Evolutionary conservation across 2,888 invertebrate genomes (phyloP).

Genomic region (Deilephila elpenor): DNA sequence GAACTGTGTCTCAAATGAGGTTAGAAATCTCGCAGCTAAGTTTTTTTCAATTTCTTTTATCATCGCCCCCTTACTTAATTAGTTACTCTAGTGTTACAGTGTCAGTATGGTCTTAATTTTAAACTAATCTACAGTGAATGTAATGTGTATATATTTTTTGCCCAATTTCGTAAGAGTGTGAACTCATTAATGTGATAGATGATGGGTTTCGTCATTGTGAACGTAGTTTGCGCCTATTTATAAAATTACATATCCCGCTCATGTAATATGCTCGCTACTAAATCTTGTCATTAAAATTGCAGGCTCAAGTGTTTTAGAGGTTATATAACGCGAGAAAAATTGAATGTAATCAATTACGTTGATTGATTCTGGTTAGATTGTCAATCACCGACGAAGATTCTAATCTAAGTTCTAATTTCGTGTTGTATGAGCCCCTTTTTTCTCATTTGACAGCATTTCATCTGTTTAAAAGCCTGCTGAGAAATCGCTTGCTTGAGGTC

Average conservation of each 20-base stretch:
- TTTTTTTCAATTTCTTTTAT: neutral
- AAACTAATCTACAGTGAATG: conserved; percentile 14
- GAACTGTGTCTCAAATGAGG: conserved; percentile 41
- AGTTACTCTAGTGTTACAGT: neutral
- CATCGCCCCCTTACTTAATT: neutral
- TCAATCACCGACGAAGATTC: neutral
- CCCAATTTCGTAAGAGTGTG: conserved; percentile 16
- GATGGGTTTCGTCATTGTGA: conserved; percentile 14
- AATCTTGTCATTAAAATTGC: conserved; percentile 21
- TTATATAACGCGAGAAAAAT: conserved; percentile 3
- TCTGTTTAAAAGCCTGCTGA: no score
- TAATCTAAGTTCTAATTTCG: neutral
- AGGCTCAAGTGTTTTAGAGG: conserved; percentile 4
- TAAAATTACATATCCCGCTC: neutral
- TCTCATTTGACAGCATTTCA: no score
- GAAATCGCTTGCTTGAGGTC: no score
- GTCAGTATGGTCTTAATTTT: neutral
- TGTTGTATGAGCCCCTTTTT: no score
- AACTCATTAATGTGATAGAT: conserved; percentile 23
- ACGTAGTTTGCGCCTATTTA: conserved; percentile 7
- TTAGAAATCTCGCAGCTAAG: conserved; percentile 11
- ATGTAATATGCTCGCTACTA: neutral
- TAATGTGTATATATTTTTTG: conserved; percentile 20
- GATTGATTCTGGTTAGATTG: neutral
- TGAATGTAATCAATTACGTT: conserved; percentile 11